Percentiles rank a stretch among this genome's conserved stretches.
These are phyloP conservation scores for Microchirus variegatus DNA, from an alignment of 2,797 vertebrate genomes.

Conservation along the genomic window DNA sequence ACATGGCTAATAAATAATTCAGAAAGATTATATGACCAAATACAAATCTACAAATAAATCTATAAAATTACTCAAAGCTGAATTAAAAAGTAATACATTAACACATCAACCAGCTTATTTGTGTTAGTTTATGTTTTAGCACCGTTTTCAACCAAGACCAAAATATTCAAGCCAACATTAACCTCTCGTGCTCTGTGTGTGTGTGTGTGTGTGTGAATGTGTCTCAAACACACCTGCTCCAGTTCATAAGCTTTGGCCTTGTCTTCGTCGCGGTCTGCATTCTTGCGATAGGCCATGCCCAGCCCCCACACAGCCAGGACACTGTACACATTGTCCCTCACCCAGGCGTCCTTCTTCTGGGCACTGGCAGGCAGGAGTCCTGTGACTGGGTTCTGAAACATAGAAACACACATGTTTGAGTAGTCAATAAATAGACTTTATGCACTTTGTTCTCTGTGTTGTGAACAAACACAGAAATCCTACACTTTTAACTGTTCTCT, in stretches of 20 bases:
- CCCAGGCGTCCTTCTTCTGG: conserved; percentile 95
- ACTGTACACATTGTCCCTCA: conserved; percentile 97
- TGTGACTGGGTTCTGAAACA: conserved; percentile 90
- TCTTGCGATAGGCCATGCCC: conserved; percentile 98
- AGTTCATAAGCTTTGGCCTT: conserved; percentile 98
- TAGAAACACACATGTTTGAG: conserved; percentile 26
- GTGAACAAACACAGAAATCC: too few relatives aligned
- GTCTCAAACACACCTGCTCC: conserved; percentile 88
- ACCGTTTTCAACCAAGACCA: neutral
- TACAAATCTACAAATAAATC: too few relatives aligned
- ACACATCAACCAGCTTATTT: too few relatives aligned
- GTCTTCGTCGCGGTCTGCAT: conserved; percentile 96
- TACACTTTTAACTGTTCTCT: too few relatives aligned
- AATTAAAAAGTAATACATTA: too few relatives aligned
- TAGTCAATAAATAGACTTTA: too few relatives aligned
- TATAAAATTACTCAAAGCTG: too few relatives aligned
- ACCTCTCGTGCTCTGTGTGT: neutral
- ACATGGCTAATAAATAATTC: too few relatives aligned
- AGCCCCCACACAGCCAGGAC: conserved; percentile 96
- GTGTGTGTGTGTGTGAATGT: neutral
- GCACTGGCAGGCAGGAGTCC: conserved; percentile 91
- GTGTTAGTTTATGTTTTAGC: too few relatives aligned
- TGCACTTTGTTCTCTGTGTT: too few relatives aligned
- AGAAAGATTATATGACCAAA: too few relatives aligned
- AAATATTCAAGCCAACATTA: conserved; percentile 7